Base-by-base conservation (phyloP, 2,888 invertebrate species). In the Drosophila sordidula region DNA sequence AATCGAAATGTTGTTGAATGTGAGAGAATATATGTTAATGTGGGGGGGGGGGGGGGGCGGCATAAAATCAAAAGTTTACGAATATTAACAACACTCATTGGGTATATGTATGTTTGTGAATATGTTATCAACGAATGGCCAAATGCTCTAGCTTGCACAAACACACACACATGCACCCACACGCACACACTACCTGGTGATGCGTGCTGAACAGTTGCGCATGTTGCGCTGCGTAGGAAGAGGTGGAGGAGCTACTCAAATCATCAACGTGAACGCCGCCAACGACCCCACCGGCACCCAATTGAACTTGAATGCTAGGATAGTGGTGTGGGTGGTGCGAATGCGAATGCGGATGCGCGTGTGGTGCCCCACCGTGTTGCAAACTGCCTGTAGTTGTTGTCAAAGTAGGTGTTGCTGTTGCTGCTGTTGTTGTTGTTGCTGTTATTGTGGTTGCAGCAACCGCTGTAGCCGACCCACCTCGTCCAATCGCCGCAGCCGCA, bases 181-280 rank as follows among this genome's bases (percentile, higher is more conserved):
- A 65, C 78, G 57, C 82, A 80, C 84, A 75, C 84, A 90, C 90
- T 91, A 91, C 91, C 91, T 91, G 91, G 89, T 91, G 91, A 90
- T 91, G 91, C 87, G 89, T 90, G 90, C 89, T 91, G 82, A 70
- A 84, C 51, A 85, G 83, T 34, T 34, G 34, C 78, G 85, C 81
- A 70, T 87, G 80, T 72, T 89, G 85, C 81, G 81, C 76, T 68
- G 70, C 89, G 75, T 73, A 79, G 67, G 78, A 72, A 62, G 76
- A 67, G 66, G 75, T 64, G 64, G 76, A 62, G 75, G 80, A 66
- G 83, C 85, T 85, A 85, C 69, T 79, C 64, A 83, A 83, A 74
- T 83, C 82, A 54, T 81, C 85, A 67, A 73, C 32, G 76, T 77
- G 59, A 50, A 77, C 58, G 65, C 67, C 58, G 76, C 70, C 73